Evolutionary conservation across 2,888 invertebrate species (phyloP).

Genomic region (Synergus japonicus): DNA sequence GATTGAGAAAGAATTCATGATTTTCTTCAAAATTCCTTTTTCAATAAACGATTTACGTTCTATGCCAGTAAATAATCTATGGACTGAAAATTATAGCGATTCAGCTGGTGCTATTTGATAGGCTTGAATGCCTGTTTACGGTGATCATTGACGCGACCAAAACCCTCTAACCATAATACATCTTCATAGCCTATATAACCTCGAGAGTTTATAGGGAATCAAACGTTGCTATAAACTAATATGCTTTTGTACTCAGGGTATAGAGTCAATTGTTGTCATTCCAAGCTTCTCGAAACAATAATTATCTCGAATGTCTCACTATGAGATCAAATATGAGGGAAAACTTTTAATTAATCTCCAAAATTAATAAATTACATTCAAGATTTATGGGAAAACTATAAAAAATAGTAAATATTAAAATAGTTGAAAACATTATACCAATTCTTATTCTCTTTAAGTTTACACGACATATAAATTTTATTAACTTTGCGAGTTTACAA

Average conservation of each 20-base stretch:
- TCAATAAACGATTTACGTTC: neutral
- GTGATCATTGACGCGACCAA: slow-evolving; percentile 63
- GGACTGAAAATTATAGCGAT: slow-evolving; percentile 6
- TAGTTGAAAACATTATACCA: no score
- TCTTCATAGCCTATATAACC: slow-evolving; percentile 66
- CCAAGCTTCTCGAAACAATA: neutral
- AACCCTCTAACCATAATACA: slow-evolving; percentile 74
- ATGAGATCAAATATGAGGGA: no score
- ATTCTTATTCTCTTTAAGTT: no score
- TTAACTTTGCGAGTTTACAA: no score
- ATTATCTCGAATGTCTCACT: neutral
- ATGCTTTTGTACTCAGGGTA: neutral
- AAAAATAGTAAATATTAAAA: no score
- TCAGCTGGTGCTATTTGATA: slow-evolving; percentile 7
- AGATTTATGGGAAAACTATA: no score
- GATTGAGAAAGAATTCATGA: no score
- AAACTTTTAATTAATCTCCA: no score
- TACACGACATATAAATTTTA: no score
- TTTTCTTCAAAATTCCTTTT: neutral
- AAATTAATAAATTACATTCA: no score
- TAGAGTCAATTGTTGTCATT: neutral
- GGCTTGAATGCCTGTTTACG: slow-evolving; percentile 62
- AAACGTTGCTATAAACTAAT: neutral
- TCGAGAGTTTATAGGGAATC: slow-evolving; percentile 53
- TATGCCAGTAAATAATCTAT: neutral